Evolutionary conservation across 35 echinoderm and acorn worm genomes (phyloP), one percentile per base, ranked within the genome.

Genomic region (Apostichopus japonicus): DNA sequence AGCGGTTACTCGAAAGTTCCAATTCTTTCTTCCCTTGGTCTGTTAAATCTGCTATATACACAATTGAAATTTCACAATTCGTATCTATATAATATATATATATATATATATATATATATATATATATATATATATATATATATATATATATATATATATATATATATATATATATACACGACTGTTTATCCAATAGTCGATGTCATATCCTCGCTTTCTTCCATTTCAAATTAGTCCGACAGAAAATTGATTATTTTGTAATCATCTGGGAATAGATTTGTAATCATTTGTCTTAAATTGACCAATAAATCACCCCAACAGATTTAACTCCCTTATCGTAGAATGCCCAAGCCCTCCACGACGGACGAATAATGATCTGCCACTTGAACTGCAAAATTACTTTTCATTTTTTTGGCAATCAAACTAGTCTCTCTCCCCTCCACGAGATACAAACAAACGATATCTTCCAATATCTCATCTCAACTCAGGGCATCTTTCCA

Each of bases 281-380:
- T 84, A 84, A 84, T 57, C 56, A 58, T n/a, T n/a, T 14, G 54
- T 58, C 56, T 51, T n/a, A 58, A 84, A 84, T 59, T 84, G 81
- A 57, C 81, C 81, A 84, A 84, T 84, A 84, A 84, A 84, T 84
- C 54, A 6, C 6, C 17, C 6, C 81, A n/a, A 16, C n/a, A 84
- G 16, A 75, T 7, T 21, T 19, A 75, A 75, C 16, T 7, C n/a
- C 21, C 71, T 75, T 19, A 75, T 75, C 71, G n/a, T 6, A 75
- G 22, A 75, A 19, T 75, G 15, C 71, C 81, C 56, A 58, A 59
- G 33, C 33, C 54, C 81, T 84, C 56, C 81, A 57, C 19, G 5
- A 57, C 17, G 0, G 24, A n/a, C n/a, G 53, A 84, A 57, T 57
- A 84, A 84, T 59, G 53, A 84, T 58, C 16, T 4, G 81, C 81